These are phyloP conservation scores for Hippocampus kuda DNA, from an alignment of 2,797 vertebrate genomes.

Conservation along the genomic window DNA sequence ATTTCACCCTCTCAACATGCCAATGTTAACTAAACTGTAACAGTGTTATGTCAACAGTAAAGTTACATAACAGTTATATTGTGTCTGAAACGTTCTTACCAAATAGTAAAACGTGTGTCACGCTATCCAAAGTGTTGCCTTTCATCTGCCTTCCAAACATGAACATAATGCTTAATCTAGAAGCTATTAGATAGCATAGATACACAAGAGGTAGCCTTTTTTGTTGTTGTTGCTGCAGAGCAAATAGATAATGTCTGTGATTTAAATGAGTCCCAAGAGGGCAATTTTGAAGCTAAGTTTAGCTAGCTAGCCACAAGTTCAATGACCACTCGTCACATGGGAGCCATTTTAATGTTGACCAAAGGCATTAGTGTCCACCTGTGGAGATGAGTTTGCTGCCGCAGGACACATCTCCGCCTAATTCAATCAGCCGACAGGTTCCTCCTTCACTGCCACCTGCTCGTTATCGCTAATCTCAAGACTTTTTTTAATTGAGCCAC, in stretches of 20 bases:
- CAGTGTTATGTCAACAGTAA: not conserved
- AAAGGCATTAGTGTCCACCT: constrained; percentile 43
- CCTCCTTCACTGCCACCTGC: constrained; percentile 47
- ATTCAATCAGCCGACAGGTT: constrained; percentile 22
- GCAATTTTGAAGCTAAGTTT: not conserved
- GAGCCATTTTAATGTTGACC: constrained; percentile 45
- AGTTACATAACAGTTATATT: not conserved
- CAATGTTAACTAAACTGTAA: not conserved
- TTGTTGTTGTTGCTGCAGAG: no score
- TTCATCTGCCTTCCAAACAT: not conserved
- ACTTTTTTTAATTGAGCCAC: constrained; percentile 67
- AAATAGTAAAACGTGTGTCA: not conserved
- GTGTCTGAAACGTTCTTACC: no score
- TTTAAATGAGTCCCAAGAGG: no score
- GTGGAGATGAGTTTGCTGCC: not conserved
- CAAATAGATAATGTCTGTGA: no score
- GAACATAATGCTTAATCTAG: not conserved
- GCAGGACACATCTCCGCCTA: not conserved
- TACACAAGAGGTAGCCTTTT: not conserved
- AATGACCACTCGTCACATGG: constrained; percentile 15
- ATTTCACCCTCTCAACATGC: not conserved
- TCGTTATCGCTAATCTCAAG: constrained; percentile 57
- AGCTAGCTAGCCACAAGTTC: constrained; percentile 13
- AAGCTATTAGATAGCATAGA: not conserved
- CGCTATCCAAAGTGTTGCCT: not conserved